Percentiles rank a stretch among this genome's conserved stretches.
These are phyloP conservation scores for Calyptomena viridis DNA, from an alignment of 2,113 vertebrate species.

Conservation along the genomic window DNA sequence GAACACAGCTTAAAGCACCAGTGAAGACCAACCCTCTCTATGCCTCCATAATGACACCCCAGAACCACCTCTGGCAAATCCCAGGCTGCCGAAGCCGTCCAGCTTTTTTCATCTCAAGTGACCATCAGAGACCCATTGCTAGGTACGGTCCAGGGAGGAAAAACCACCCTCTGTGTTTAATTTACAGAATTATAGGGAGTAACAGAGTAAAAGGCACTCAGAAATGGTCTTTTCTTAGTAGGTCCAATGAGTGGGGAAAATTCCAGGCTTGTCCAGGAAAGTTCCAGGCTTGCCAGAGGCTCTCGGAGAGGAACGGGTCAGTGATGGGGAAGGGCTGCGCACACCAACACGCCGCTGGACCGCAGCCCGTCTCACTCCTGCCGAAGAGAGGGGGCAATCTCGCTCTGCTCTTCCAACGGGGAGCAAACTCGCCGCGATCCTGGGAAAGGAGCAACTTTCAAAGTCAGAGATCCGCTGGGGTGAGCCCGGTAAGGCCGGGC, in stretches of 20 bases:
- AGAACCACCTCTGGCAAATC: background rate
- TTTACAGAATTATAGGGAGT: background rate
- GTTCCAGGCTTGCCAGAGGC: background rate
- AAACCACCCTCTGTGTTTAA: background rate
- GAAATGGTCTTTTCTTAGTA: background rate
- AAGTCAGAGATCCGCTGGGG: background rate
- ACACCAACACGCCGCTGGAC: background rate
- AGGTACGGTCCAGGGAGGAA: too few relatives aligned
- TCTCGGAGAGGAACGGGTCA: background rate
- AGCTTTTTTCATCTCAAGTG: background rate
- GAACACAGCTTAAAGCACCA: background rate
- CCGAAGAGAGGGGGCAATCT: background rate
- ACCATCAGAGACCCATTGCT: background rate
- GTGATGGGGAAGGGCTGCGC: background rate
- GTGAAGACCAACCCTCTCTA: accelerated
- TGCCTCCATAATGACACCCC: background rate
- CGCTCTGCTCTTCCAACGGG: background rate
- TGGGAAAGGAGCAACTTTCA: background rate
- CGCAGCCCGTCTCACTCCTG: background rate
- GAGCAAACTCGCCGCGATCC: accelerated
- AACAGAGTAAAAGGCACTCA: background rate
- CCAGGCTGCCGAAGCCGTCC: background rate
- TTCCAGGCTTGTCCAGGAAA: background rate
- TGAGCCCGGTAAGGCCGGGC: background rate
- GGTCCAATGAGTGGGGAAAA: background rate